These are phyloP conservation scores for Dromiciops gliroides DNA, from an alignment of 2,113 vertebrate genomes.

Conservation along the genomic window DNA sequence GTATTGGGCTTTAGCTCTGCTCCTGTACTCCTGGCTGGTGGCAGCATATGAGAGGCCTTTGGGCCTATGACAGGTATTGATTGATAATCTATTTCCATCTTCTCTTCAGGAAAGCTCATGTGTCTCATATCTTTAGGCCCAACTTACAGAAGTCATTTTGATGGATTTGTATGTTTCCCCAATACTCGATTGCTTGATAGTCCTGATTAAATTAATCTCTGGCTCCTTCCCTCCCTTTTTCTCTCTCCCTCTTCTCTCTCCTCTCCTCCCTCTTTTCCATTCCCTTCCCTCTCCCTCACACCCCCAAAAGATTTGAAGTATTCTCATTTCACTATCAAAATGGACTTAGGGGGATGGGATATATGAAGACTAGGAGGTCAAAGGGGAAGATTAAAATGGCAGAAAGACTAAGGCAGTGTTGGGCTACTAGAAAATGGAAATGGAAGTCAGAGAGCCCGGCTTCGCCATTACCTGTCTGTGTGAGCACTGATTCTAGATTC, in stretches of 20 bases:
- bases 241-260: not conserved
- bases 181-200: not conserved
- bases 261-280: not conserved
- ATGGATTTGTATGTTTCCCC: not conserved
- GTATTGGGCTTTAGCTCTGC: not conserved
- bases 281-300: not conserved
- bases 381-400: not conserved
- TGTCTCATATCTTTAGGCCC: not conserved
- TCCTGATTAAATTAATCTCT: not conserved
- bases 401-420: not conserved
- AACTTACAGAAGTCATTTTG: conserved; percentile 3
- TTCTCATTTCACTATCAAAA: not conserved
- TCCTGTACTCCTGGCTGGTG: not conserved
- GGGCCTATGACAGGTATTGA: not conserved
- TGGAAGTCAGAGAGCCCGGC: not conserved
- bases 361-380: not conserved
- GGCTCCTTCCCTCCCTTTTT: not conserved
- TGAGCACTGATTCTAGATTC: not conserved
- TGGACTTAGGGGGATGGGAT: not conserved
- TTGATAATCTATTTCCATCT: not conserved
- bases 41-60: not conserved
- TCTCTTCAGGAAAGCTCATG: not conserved
- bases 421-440: not conserved
- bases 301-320: not conserved
- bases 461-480: not conserved